These are phyloP conservation scores for Platalea minor DNA, from an alignment of 2,797 vertebrate genomes.

Conservation along the genomic window DNA sequence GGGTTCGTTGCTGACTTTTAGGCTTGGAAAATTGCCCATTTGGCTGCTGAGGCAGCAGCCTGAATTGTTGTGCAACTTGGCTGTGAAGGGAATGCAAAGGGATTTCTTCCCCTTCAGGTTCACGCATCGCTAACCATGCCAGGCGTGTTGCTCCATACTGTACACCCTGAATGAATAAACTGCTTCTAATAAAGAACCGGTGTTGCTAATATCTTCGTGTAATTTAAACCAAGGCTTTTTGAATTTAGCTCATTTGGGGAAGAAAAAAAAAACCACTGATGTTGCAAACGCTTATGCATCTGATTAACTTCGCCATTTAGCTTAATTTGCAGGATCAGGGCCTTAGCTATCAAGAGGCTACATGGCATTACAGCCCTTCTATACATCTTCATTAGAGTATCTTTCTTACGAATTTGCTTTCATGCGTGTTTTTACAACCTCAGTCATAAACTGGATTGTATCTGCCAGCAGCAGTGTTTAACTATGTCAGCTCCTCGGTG, in stretches of 20 bases:
- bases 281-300: slow-evolving; percentile 65
- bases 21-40: slow-evolving; percentile 61
- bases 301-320: slow-evolving; percentile 57
- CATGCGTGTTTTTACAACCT: slow-evolving; percentile 38
- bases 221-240: slow-evolving; percentile 66
- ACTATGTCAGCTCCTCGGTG: slow-evolving; percentile 49
- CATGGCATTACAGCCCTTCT: slow-evolving; percentile 53
- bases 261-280: slow-evolving; percentile 38
- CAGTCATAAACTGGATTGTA: slow-evolving; percentile 39
- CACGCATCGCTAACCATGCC: slow-evolving; percentile 68
- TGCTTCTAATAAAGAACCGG: slow-evolving; percentile 31
- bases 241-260: slow-evolving; percentile 59
- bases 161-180: slow-evolving; percentile 61
- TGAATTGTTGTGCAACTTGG: slow-evolving; percentile 64
- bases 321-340: slow-evolving; percentile 70
- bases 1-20: slow-evolving; percentile 31
- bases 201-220: slow-evolving; percentile 49
- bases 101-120: slow-evolving; percentile 59
- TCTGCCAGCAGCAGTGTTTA: slow-evolving; percentile 57
- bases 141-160: slow-evolving; percentile 47
- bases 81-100: slow-evolving; percentile 70
- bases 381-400: slow-evolving; percentile 66
- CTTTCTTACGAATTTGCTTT: slow-evolving; percentile 54
- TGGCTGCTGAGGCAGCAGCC: slow-evolving; percentile 65
- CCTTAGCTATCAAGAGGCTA: slow-evolving; percentile 66